These are phyloP conservation scores for Notoglanidium macrostoma DNA, from an alignment of 2,797 vertebrate genomes.

Conservation along the genomic window DNA sequence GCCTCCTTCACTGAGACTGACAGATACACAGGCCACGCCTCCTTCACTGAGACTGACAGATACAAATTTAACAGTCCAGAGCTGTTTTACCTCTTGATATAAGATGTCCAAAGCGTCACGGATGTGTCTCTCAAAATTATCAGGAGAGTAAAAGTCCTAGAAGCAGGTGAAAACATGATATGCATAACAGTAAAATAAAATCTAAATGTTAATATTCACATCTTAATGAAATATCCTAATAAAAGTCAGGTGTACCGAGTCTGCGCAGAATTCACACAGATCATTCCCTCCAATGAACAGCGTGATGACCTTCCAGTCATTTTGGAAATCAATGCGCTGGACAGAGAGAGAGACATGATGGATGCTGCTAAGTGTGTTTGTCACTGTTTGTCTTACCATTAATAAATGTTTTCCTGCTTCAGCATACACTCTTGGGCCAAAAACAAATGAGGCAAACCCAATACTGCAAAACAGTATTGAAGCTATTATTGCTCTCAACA, in stretches of 20 bases:
- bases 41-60: not conserved
- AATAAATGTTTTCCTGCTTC: not conserved
- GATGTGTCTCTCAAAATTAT: slow-evolving; percentile 77
- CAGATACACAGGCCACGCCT: not conserved
- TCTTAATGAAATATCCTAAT: not conserved
- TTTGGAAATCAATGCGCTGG: slow-evolving; percentile 82
- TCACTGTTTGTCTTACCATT: slow-evolving; percentile 2
- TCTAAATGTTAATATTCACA: not conserved
- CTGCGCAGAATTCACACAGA: slow-evolving; percentile 85
- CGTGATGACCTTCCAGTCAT: slow-evolving; percentile 94
- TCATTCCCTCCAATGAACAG: slow-evolving; percentile 85
- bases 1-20: not conserved
- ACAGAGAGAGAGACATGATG: not conserved
- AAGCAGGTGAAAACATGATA: slow-evolving; percentile 29
- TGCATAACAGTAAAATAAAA: not conserved
- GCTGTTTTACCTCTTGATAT: slow-evolving; percentile 76
- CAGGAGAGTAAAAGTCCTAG: slow-evolving; percentile 79
- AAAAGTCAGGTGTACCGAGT: slow-evolving; percentile 76
- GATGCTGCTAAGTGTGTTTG: not conserved
- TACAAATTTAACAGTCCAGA: not conserved
- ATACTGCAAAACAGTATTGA: no score
- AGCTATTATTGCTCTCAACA: no score
- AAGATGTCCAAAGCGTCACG: slow-evolving; percentile 86
- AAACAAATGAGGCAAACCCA: no score
- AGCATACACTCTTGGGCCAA: no score